A percentile compares a stretch with the other conserved stretches of the same genome.
Evolutionary conservation across 2,113 vertebrate species (phyloP).

Genomic region (Hipposideros armiger): DNA sequence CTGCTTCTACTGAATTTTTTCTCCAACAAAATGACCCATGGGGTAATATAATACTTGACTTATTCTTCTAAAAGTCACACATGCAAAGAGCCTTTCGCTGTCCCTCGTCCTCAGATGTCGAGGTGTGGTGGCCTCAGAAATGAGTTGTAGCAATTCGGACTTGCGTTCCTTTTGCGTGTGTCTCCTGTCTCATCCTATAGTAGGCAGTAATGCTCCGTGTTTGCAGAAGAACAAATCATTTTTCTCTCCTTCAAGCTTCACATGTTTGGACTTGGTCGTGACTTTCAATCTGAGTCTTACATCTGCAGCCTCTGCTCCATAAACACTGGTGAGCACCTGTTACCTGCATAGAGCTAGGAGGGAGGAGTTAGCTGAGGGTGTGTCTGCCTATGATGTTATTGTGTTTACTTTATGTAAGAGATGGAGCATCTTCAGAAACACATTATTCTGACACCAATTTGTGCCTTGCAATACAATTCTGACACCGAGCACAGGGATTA

Average conservation of each 20-base stretch:
- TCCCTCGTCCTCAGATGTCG: background rate
- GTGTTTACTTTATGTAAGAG: background rate
- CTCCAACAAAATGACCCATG: background rate
- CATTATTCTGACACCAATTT: background rate
- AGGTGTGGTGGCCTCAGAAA: background rate
- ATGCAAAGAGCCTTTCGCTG: background rate
- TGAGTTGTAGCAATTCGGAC: background rate
- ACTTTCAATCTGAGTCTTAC: background rate
- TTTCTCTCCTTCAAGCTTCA: background rate
- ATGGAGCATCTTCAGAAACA: background rate
- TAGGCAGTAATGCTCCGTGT: background rate
- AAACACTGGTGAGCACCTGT: background rate
- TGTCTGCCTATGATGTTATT: background rate
- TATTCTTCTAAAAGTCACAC: background rate
- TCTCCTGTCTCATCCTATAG: background rate
- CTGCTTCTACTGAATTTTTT: background rate
- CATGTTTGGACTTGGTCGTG: background rate
- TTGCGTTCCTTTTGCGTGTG: background rate
- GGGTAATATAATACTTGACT: too few species aligned
- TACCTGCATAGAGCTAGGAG: background rate
- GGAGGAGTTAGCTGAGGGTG: accelerated
- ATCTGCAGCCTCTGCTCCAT: background rate
- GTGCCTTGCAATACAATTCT: background rate
- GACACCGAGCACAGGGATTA: background rate
- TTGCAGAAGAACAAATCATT: background rate